A percentile compares a stretch with the other conserved stretches of the same genome.
Evolutionary conservation across 1,140 invertebrate genomes (phyloP).

Genomic region (Forficula auricularia): DNA sequence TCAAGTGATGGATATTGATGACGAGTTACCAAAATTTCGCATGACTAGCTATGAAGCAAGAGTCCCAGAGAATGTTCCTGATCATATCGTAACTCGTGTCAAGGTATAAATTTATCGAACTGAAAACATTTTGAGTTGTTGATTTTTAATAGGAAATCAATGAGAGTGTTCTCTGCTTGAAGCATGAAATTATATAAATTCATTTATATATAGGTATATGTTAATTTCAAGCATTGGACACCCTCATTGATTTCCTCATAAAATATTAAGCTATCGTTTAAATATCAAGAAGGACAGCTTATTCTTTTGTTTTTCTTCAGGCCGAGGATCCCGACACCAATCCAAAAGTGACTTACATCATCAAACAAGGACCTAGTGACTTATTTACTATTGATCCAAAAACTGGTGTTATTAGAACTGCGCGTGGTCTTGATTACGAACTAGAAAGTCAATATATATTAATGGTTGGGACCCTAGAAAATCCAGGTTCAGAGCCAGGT

Average conservation of each 20-base stretch:
- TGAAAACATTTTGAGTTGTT: no score
- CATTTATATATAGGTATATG: no score
- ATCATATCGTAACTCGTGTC: conserved; percentile 58
- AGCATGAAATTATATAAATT: no score
- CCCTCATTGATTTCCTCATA: no score
- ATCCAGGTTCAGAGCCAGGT: conserved; percentile 44
- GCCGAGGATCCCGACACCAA: conserved; percentile 62
- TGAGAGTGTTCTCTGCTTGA: no score
- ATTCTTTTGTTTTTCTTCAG: no score
- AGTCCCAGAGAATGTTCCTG: conserved; percentile 66
- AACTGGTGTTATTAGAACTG: conserved; percentile 57
- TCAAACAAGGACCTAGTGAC: conserved; percentile 60
- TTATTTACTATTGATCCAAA: conserved; percentile 65
- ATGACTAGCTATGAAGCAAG: conserved; percentile 50
- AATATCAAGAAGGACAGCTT: no score
- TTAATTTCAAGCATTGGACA: no score
- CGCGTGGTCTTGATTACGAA: conserved; percentile 61
- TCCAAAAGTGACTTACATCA: conserved; percentile 61
- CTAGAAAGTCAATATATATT: conserved; percentile 50
- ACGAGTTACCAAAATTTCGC: conserved; percentile 67
- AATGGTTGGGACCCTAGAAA: conserved; percentile 64
- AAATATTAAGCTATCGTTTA: no score
- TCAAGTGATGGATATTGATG: conserved; percentile 56
- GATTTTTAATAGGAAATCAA: no score
- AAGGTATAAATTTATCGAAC: conserved; percentile 21